Conservation (phyloP, 2,113 vertebrate genomes). For the Azemiops feae region DNA sequence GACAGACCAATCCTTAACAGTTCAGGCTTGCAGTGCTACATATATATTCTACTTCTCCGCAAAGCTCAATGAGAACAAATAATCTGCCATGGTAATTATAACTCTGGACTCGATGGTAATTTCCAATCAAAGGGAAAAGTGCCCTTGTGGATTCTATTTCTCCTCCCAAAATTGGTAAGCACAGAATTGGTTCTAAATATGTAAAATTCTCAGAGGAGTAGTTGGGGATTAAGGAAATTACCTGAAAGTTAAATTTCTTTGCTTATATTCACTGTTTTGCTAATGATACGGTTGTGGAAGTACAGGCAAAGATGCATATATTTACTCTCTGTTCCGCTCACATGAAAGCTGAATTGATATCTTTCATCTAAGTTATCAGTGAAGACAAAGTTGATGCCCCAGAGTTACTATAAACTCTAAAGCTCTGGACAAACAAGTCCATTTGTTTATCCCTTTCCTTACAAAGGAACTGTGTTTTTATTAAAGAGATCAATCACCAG, state of each 20-base stretch:
- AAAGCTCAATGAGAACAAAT: neutral
- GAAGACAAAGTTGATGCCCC: slow-evolving; percentile 68
- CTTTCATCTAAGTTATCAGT: slow-evolving; percentile 76
- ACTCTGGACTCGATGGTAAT: neutral
- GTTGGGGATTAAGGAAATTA: slow-evolving; percentile 9
- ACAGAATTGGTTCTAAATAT: neutral
- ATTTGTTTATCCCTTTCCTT: slow-evolving; percentile 78
- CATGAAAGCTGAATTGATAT: slow-evolving; percentile 70
- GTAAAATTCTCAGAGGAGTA: slow-evolving; percentile 7
- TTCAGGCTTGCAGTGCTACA: neutral
- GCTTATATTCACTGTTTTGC: slow-evolving; percentile 55
- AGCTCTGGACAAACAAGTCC: slow-evolving; percentile 73
- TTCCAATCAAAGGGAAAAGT: neutral
- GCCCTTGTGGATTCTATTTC: neutral
- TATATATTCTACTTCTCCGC: neutral
- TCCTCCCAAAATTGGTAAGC: neutral
- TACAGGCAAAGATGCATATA: slow-evolving; percentile 67
- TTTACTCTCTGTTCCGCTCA: slow-evolving; percentile 53
- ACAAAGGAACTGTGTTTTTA: slow-evolving; percentile 75
- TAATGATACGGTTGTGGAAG: slow-evolving; percentile 59
- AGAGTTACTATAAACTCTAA: slow-evolving; percentile 68
- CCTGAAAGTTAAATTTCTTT: slow-evolving; percentile 13
- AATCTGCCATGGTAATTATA: neutral
- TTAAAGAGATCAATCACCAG: slow-evolving; percentile 83
- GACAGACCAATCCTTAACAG: neutral